phyloP scores from a whole-genome alignment of 2,888 invertebrate species.

The Lasioglossum zephyrum region DNA sequence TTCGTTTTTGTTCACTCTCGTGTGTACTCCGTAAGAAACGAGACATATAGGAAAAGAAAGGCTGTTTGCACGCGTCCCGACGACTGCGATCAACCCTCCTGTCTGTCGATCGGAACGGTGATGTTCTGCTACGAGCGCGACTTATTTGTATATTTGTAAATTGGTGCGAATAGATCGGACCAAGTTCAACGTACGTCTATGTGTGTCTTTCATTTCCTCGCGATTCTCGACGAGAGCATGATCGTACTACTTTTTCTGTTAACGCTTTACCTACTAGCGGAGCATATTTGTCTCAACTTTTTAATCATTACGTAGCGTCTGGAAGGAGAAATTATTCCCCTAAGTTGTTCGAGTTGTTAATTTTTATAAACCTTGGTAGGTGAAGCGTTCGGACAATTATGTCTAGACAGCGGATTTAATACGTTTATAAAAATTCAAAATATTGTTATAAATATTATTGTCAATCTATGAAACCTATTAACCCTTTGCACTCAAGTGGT shows the following conservation, averaged over 20 bases:
- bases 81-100: conserved; percentile 17
- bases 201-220: conserved; percentile 61
- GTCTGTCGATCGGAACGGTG: conserved; percentile 30
- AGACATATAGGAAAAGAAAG: background rate
- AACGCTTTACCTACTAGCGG: background rate
- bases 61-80: conserved; percentile 34
- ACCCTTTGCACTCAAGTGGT: too few species aligned
- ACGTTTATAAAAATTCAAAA: too few species aligned
- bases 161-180: conserved; percentile 65
- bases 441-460: too few species aligned
- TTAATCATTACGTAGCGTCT: background rate
- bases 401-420: too few species aligned
- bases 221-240: conserved; percentile 26
- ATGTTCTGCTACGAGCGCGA: conserved; percentile 39
- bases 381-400: background rate
- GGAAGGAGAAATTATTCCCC: background rate
- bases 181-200: conserved; percentile 48
- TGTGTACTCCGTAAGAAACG: conserved; percentile 14
- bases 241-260: background rate
- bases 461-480: too few species aligned
- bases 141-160: conserved; percentile 67
- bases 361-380: background rate
- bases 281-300: background rate
- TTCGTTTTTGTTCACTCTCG: conserved; percentile 35
- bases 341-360: background rate